These are phyloP conservation scores for Willisornis vidua DNA, from an alignment of 2,113 vertebrate genomes.

Conservation along the genomic window DNA sequence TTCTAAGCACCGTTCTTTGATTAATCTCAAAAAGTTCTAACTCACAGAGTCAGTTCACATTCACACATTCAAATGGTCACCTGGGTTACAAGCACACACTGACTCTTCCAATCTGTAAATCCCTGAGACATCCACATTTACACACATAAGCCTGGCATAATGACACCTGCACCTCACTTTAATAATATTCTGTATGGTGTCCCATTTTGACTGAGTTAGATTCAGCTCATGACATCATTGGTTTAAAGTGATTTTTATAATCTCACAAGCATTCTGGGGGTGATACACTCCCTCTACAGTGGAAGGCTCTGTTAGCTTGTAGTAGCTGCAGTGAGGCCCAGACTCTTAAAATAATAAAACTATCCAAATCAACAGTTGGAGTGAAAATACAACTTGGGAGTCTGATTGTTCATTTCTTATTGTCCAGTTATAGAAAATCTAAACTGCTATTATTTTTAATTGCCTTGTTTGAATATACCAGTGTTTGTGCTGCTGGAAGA, in stretches of 20 bases:
- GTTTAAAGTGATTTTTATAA: not conserved
- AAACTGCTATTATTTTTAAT: not conserved
- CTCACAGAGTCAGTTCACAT: not conserved
- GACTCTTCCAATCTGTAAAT: not conserved
- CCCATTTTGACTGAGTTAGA: not conserved
- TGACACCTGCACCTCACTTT: not conserved
- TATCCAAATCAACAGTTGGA: not conserved
- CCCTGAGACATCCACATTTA: not conserved
- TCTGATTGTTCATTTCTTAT: not conserved
- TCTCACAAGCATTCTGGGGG: not conserved
- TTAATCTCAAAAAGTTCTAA: not conserved
- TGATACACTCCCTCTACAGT: not conserved
- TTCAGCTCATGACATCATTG: not conserved
- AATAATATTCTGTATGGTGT: not conserved
- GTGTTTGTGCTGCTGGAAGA: not conserved
- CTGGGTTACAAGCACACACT: not conserved
- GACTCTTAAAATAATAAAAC: not conserved
- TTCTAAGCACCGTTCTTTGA: not conserved
- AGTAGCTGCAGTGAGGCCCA: not conserved
- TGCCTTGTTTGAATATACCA: not conserved
- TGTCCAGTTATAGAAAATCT: not conserved
- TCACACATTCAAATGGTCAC: not conserved
- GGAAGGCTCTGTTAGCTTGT: not conserved
- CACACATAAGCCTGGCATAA: not conserved
- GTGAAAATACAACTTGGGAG: not conserved